Percentiles rank a stretch among this genome's conserved stretches.
phyloP scores from a whole-genome alignment of 2,888 invertebrate species.

The Xestoiulus laeticollis region DNA sequence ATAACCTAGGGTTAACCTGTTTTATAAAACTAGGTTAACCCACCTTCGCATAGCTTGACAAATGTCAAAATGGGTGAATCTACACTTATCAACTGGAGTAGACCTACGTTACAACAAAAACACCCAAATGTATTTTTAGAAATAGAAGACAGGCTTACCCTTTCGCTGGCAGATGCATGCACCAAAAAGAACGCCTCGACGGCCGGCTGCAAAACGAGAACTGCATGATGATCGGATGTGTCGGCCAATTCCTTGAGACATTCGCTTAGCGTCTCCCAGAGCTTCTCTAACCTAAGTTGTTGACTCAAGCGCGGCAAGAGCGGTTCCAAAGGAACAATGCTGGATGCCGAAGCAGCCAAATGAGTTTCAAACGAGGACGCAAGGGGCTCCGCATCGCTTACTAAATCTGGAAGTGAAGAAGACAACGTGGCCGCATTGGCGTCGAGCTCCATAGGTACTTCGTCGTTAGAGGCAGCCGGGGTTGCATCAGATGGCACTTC shows the following conservation, averaged over 20 bases:
- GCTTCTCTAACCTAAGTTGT: slow-evolving; percentile 74
- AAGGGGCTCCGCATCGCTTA: not conserved
- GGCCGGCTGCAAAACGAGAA: slow-evolving; percentile 83
- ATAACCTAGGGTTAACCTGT: too few relatives aligned
- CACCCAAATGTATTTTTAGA: too few relatives aligned
- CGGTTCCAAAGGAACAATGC: slow-evolving; percentile 51
- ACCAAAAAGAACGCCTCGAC: slow-evolving; percentile 92
- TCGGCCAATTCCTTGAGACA: slow-evolving; percentile 81
- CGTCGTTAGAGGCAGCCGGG: slow-evolving; percentile 1
- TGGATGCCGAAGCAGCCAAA: not conserved
- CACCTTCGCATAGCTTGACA: too few relatives aligned
- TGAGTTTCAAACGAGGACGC: not conserved
- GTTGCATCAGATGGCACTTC: slow-evolving; percentile 24
- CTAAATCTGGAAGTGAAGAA: not conserved
- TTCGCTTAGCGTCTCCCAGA: slow-evolving; percentile 82
- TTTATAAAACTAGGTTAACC: too few relatives aligned
- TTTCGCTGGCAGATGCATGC: slow-evolving; percentile 74
- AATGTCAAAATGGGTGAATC: too few relatives aligned
- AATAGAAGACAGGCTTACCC: slow-evolving; percentile 35
- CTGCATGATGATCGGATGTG: slow-evolving; percentile 87
- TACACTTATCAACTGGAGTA: too few relatives aligned
- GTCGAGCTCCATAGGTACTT: slow-evolving; percentile 51
- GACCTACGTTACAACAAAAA: too few relatives aligned
- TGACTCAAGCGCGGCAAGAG: slow-evolving; percentile 73
- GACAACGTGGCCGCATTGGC: slow-evolving; percentile 52